Base-by-base conservation (phyloP, 2,888 invertebrate genomes). In the Leptinotarsa peninsularis region DNA sequence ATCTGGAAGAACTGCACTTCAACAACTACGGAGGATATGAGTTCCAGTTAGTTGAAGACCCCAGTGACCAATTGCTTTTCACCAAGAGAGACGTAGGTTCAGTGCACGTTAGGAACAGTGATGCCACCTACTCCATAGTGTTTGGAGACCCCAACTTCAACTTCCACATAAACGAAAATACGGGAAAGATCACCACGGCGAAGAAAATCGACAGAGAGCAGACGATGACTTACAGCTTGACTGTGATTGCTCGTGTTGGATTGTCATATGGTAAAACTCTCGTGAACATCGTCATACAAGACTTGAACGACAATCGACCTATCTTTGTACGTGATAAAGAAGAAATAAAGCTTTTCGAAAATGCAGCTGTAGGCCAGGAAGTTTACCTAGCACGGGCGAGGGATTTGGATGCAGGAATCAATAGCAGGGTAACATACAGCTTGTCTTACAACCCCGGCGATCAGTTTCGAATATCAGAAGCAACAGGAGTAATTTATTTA, bases 221-320 rank as follows among this genome's bases (percentile, higher is more conserved):
- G 82, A 92, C 91, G 84, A 90, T 94, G 79, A 91, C 91, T 72
- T 98, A 97, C 86, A 93, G 91, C 78, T 89, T 98, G 49, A 93
- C 92, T 82, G 90, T 98, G n/a, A 92, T 94, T 75, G 98, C 96
- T 0, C 92, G 93, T 82, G 92, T 92, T 72, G 94, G 94, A 2
- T 90, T 94, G 49, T 91, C 94, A 1, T 95, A 93, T 86, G 96
- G 95, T 5, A 92, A 93, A 84, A 94, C 94, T 7, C 91, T 90
- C 50, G 97, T 96, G 0, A 95, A 94, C 84, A 92, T 98, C 80
- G 93, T 93, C 2, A 91, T 98, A 5, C 88, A 93, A 58, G 98
- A 98, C 89, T 90, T 96, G 4, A 98, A 98, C 88, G 98, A 98
- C 88, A 97, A 98, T 87, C 92, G 94, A 73, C 98, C 98, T 4